Base-by-base conservation (phyloP, 2,797 vertebrate species). In the Loriculus beryllinus region DNA sequence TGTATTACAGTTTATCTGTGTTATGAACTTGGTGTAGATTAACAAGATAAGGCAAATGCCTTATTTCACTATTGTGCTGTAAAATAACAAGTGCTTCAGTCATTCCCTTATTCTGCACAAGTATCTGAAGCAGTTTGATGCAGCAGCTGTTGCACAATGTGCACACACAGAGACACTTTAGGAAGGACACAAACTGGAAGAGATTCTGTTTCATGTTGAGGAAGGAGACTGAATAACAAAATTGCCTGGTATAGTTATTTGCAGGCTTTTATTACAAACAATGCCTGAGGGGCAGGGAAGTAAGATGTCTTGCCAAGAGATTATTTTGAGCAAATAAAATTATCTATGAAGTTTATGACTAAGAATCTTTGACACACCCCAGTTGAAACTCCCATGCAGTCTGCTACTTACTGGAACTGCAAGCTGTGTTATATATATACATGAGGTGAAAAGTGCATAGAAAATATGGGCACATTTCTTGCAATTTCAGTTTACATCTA, bases 251-350 rank as follows among this genome's bases (percentile, higher is more conserved):
- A 79, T 83, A 90, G 81, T 86, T 96, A 92, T 94, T 95, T 92
- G 84, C 77, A 84, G 57, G 26, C 83, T 94, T 95, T 91, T 92
- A 81, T 92, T 91, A 49, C 79, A 91, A 94, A 91, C 74, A 84
- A 14, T 94, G 81, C 56, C 82, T 91, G 78, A n/a, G 60, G 82
- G 89, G 79, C 77, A 92, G 69, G 82, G 93, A 93, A 95, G 33
- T 82, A 65, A 84, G 70, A 91, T 86, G 88, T 82, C 77, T 95
- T 96, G 95, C 95, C 95, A 92, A 88, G 90, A 88, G 86, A 93
- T 96, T 95, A 95, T 96, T 96, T 92, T 96, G 87, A 93, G 91
- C 91, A 82, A 95, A 94, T 91, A 90, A 93, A 96, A 80, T 86
- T 31, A 74, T 84, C 82, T 92, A 56, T 92, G 71, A 92, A 95